Conservation (phyloP, 2,888 invertebrate species). For the Pseudococcus jackbeardsleyi region DNA sequence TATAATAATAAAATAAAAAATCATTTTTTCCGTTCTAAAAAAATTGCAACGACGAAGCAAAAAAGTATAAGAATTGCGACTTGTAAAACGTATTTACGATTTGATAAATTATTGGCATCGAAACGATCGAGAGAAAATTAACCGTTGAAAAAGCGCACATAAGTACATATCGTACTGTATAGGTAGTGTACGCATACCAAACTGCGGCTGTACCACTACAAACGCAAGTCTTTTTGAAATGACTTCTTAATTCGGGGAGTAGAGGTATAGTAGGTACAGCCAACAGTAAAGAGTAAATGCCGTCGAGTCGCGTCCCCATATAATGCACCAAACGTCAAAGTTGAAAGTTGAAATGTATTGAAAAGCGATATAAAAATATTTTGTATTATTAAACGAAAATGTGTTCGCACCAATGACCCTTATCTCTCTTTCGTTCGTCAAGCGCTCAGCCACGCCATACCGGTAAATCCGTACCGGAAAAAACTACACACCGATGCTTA, state of each 20-base stretch:
- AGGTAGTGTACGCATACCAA: too few relatives aligned
- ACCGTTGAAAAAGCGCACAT: neutral
- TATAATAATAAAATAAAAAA: neutral
- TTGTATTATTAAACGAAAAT: conserved; percentile 32
- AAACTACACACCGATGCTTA: conserved; percentile 19
- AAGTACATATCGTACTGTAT: too few relatives aligned
- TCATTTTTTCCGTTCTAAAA: neutral
- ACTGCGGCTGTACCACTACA: too few relatives aligned
- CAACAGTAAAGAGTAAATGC: neutral
- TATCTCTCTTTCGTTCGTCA: conserved; percentile 23
- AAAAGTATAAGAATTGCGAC: neutral
- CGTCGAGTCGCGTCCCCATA: neutral
- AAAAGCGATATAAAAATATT: conserved; percentile 23
- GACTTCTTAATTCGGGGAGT: too few relatives aligned
- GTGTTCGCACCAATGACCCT: conserved; percentile 19
- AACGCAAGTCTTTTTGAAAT: too few relatives aligned
- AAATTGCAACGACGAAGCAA: neutral
- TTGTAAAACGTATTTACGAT: neutral
- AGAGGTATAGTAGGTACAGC: too few relatives aligned
- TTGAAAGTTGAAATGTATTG: neutral
- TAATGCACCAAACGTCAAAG: conserved; percentile 18
- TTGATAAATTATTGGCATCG: neutral
- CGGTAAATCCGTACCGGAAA: conserved; percentile 12
- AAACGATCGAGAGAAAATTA: conserved; percentile 8
- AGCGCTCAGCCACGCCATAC: neutral